Evolutionary conservation across 2,888 invertebrate genomes (phyloP), one percentile per base, ranked within the genome.

Genomic region (Anagyrus pseudococci): DNA sequence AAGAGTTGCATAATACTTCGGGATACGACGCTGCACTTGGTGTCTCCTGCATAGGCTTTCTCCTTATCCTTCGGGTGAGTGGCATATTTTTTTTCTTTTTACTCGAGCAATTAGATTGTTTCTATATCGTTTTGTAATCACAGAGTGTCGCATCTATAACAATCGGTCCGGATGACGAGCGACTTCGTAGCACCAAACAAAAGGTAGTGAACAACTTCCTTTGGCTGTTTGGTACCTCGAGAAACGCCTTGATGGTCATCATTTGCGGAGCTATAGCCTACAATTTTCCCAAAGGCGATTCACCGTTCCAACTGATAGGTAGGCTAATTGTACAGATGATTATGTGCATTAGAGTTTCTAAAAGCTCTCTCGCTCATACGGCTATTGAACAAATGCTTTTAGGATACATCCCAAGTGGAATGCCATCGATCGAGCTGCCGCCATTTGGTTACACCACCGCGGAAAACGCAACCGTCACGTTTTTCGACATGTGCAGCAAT

Each of bases 161-260:
- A 73, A 81, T 91, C 33, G 90, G 90, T 0, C 83, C 85, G 0
- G 80, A 82, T 4, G 81, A 83, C 1, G 83, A 84, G 56, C 81
- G 82, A n/a, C 80, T 83, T 0, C 84, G 84, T 40, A 84, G 84
- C n/a, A 82, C 83, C 23, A 81, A 83, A 3, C 88, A 88, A 73
- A 84, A 83, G 67, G 77, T 86, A 52, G 74, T 88, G 23, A 90
- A 89, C 70, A 89, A 89, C 78, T 75, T 85, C 3, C 77, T 92
- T 69, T 93, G 93, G 92, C 80, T 92, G 66, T 83, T 90, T 70
- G 90, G 91, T 61, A 92, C 92, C 1, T 89, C 92, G 15, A 85
- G 94, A 67, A 94, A 94, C 81, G 93, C 94, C 20, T 88, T 94
- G 71, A 84, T 94, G 61, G 93, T 94, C n/a, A 81, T 94, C 17